Evolutionary conservation across 1,140 invertebrate species (phyloP), one percentile per base, ranked within the genome.

Genomic region (Calliopsis andreniformis): DNA sequence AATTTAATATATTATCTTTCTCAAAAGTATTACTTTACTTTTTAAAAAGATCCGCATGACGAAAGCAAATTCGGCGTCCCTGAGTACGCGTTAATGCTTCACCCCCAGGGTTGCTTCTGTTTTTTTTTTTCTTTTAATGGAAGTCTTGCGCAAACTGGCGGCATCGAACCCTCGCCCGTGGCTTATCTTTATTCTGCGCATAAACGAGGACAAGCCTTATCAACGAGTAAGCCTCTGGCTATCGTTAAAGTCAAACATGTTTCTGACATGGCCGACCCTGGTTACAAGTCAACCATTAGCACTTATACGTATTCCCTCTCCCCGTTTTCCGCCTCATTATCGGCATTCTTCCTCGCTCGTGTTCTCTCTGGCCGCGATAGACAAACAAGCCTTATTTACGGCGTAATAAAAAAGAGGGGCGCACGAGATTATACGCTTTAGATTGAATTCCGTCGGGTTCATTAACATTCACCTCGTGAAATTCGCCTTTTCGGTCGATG

Each of bases 211-310:
- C 64, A 43, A 49, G 30, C 53, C 79, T 82, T 81, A 81, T 82
- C 80, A 62, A 55, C 53, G 25, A 20, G 49, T 18, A 64, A 77
- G 68, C 79, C 78, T 70, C 63, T 45, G 67, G 79, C 32, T 82
- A 83, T 82, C 79, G 75, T 81, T 81, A 72, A 49, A 77, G 53
- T 71, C 56, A 32, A 43, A 82, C 79, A 82, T 49, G 78, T 59
- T 49, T 18, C 73, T 59, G 72, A 61, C 77, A 49, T 51, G 49
- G 25, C n/a, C 51, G 28, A 25, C 28, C 49, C 35, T 51, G 51
- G 18, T 61, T n/a, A 69, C 70, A 70, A 80, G 51, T 53, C 68
- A 64, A 68, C 78, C 72, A 66, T 82, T 77, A 82, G 64, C 80
- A 70, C 75, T 77, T 82, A 55, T 55, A 70, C 47, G 30, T 70